Evolutionary conservation across 2,888 invertebrate genomes (phyloP).

Genomic region (Tachina lurida): DNA sequence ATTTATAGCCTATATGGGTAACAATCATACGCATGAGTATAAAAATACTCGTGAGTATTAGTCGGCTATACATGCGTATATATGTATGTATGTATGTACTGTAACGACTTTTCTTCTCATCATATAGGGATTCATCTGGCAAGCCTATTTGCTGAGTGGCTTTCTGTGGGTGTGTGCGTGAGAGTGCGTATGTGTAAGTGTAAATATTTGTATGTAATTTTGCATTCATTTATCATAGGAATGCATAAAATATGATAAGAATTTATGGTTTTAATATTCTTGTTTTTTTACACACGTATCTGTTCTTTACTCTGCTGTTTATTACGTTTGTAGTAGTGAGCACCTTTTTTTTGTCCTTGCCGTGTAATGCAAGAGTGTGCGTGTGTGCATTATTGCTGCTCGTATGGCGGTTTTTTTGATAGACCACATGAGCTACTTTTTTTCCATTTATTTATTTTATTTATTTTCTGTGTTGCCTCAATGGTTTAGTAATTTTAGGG

Average conservation of each 20-base stretch:
- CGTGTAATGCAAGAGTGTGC: neutral
- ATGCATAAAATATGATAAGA: constrained; percentile 80
- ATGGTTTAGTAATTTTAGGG: neutral
- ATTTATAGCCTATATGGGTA: too few relatives aligned
- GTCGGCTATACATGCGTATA: too few relatives aligned
- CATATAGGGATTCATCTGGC: too few relatives aligned
- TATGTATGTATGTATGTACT: too few relatives aligned
- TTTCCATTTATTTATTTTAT: constrained; percentile 15
- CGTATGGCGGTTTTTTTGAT: constrained; percentile 55
- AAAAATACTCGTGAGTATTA: too few relatives aligned
- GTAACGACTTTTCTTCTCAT: too few relatives aligned
- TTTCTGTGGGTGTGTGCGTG: neutral
- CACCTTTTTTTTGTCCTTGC: neutral
- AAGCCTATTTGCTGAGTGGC: too few relatives aligned
- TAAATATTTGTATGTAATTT: constrained; percentile 76
- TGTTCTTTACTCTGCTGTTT: constrained; percentile 16
- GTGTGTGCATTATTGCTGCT: constrained; percentile 8
- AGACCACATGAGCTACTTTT: constrained; percentile 53
- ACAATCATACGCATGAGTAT: too few relatives aligned
- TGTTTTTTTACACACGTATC: neutral
- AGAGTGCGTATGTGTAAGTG: neutral
- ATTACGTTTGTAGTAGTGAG: constrained; percentile 1
- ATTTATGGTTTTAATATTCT: constrained; percentile 75
- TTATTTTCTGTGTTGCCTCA: neutral
- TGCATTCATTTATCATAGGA: constrained; percentile 82